phyloP scores from a whole-genome alignment of 2,797 vertebrate genomes.

The Pipistrellus pygmaeus region DNA sequence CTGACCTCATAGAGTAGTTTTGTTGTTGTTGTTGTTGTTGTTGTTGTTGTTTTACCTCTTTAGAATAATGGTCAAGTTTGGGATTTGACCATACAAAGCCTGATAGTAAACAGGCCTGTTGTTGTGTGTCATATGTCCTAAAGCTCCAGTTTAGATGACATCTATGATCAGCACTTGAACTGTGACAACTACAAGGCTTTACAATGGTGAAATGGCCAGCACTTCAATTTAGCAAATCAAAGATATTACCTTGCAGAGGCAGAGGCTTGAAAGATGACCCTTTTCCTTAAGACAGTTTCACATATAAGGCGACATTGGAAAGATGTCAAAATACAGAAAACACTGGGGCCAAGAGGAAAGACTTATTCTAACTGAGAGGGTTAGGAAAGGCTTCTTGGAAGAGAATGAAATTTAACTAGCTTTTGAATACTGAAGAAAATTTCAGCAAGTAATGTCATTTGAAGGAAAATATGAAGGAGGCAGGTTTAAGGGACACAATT shows the following conservation, averaged over 20 bases:
- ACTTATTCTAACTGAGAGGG: slow-evolving; percentile 2
- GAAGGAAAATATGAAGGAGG: slow-evolving; percentile 6
- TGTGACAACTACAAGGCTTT: neutral
- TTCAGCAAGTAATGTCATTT: neutral
- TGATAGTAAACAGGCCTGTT: neutral
- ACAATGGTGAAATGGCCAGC: neutral
- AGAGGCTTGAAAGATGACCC: neutral
- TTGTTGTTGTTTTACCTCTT: neutral
- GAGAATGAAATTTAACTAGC: neutral
- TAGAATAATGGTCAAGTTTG: slow-evolving; percentile 17
- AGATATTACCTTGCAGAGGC: neutral
- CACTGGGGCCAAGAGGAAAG: neutral
- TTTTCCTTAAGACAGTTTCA: neutral
- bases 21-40: neutral
- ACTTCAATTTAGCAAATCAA: neutral
- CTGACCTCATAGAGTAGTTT: neutral
- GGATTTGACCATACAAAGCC: neutral
- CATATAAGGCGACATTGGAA: neutral
- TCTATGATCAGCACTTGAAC: neutral
- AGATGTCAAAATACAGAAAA: neutral
- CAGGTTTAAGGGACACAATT: neutral
- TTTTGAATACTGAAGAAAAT: slow-evolving; percentile 21
- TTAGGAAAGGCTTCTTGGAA: neutral
- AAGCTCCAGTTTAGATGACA: neutral
- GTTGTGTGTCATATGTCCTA: neutral